Evolutionary conservation across 2,888 invertebrate species (phyloP).

Genomic region (Liodrosophila aerea): DNA sequence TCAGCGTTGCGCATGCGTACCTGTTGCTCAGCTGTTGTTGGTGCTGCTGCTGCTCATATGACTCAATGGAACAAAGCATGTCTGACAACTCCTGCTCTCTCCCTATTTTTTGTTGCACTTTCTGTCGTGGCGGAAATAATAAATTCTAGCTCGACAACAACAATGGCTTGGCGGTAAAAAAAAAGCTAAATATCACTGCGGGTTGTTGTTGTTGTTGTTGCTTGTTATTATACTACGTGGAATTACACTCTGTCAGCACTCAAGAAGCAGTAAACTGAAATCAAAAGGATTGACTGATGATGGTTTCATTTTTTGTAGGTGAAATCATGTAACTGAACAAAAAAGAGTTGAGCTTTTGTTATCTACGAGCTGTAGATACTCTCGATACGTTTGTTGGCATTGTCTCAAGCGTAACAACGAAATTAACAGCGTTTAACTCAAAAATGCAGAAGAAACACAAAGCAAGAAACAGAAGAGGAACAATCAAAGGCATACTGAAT

Average conservation of each 20-base stretch:
- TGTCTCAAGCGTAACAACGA: conserved; percentile 70
- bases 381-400: conserved; percentile 27
- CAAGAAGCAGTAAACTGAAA: conserved; percentile 40
- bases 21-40: conserved; percentile 36
- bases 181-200: conserved; percentile 26
- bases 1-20: conserved; percentile 48
- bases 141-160: conserved; percentile 68
- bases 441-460: conserved; percentile 44
- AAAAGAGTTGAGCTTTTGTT: conserved; percentile 32
- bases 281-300: conserved; percentile 53
- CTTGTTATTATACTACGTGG: conserved; percentile 27
- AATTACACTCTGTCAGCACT: conserved; percentile 37
- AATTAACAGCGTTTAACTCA: conserved; percentile 69
- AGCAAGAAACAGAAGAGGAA: conserved; percentile 9
- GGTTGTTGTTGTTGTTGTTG: conserved; percentile 32
- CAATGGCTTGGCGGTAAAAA: conserved; percentile 27
- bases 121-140: conserved; percentile 67
- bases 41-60: conserved; percentile 25
- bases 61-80: conserved; percentile 47
- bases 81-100: conserved; percentile 45
- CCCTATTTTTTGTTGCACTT: conserved; percentile 12
- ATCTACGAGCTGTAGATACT: conserved; percentile 29
- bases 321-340: conserved; percentile 53
- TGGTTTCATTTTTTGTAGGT: conserved; percentile 41
- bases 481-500: background rate